Evolutionary conservation across 37 sponge, comb jelly and placozoan species (phyloP), one percentile per base, ranked within the genome.

Genomic region (Ianthella basta): DNA sequence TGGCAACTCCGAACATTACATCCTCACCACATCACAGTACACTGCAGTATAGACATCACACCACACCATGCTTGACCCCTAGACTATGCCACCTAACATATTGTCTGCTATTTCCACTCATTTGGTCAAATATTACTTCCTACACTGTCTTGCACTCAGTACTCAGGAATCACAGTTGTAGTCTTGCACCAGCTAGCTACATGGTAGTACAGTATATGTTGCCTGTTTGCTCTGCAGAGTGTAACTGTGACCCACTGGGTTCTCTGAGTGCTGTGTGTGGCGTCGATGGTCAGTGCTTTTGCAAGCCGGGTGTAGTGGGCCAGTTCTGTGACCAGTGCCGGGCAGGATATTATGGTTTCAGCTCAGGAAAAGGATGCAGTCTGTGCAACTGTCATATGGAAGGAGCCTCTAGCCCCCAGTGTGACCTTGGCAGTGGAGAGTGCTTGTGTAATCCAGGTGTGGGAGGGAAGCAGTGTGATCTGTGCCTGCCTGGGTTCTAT

Each of bases 381-480:
- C 39, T 40, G 39, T 72, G 73, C 36, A 19, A 72, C 37, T 72
- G 73, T 72, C 73, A 72, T 37, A 5, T 19, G 20, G 20, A 38
- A 13, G 73, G 73, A 12, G 23, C 73, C 4, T 8, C 39, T 20
- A 37, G 20, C 23, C 36, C 39, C 13, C 73, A 72, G 73, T 72
- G 73, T 72, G 73, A 72, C 41, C 41, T 37, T 13, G 73, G 32
- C 32, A 34, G 40, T 21, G 96, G 96, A 10, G 79, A 89, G 85
- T 96, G 96, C 61, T 8, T 32, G 29, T 96, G 96, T 89, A 68
- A 84, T 38, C 86, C 93, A 38, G 88, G 86, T 34, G 89, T 93
- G n/a, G 64, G 64, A 24, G 96, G 96, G 19, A 50, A 86, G 32
- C 66, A 50, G 44, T 96, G 96, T 82, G 93, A 88, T 39, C 66